Percentiles rank a stretch among this genome's conserved stretches.
These are phyloP conservation scores for Trichomycterus rosablanca DNA, from an alignment of 2,113 vertebrate species.

Conservation along the genomic window DNA sequence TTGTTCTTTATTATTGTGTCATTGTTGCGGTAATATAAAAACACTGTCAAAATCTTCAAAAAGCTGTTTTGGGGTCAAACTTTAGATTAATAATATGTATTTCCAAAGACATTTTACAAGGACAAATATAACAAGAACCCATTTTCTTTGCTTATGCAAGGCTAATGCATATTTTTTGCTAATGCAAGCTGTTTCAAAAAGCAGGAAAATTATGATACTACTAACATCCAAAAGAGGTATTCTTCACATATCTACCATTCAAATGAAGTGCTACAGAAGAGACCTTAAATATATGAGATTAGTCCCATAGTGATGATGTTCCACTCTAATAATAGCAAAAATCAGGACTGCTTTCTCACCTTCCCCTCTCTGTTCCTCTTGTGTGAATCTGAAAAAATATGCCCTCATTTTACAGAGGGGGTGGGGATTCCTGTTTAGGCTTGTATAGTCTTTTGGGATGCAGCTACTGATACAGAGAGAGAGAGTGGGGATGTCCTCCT, in stretches of 20 bases:
- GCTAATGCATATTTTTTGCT: slow-evolving; percentile 35
- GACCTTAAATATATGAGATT: slow-evolving; percentile 8
- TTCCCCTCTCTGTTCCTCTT: background rate
- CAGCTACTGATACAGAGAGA: slow-evolving; percentile 29
- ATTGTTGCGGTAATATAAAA: no score
- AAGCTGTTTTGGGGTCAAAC: no score
- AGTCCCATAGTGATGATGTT: background rate
- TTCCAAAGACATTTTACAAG: no score
- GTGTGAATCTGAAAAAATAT: slow-evolving; percentile 35
- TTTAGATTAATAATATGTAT: no score
- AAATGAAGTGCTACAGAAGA: slow-evolving; percentile 16
- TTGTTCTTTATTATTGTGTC: no score
- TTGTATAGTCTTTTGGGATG: slow-evolving; percentile 47
- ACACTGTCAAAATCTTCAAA: no score
- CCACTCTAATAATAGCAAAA: background rate
- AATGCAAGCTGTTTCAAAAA: slow-evolving; percentile 36
- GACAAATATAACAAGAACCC: no score
- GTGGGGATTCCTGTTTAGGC: slow-evolving; percentile 55
- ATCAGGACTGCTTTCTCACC: slow-evolving; percentile 12
- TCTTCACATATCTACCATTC: slow-evolving; percentile 10
- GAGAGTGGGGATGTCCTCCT: slow-evolving; percentile 51
- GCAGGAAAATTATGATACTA: slow-evolving; percentile 15
- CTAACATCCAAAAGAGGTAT: slow-evolving; percentile 4
- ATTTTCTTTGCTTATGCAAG: no score
- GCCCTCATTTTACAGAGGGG: slow-evolving; percentile 50